Evolutionary conservation across 2,888 invertebrate genomes (phyloP).

Genomic region (Lumbricus terrestris): DNA sequence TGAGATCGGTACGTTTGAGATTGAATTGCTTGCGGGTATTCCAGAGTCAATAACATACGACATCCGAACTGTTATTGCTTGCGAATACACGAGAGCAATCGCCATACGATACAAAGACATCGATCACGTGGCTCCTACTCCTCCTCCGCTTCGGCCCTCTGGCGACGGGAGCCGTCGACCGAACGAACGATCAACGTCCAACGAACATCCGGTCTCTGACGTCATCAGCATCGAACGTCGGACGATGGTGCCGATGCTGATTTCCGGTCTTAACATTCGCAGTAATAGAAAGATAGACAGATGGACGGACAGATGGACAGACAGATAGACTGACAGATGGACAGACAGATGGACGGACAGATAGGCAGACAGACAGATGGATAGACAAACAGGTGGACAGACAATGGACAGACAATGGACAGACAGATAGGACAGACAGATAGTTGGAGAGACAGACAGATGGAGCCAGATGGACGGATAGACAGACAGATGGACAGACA

Average conservation of each 20-base stretch:
- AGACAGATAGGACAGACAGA: background rate
- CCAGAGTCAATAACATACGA: conserved; percentile 19
- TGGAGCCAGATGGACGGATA: background rate
- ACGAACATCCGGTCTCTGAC: background rate
- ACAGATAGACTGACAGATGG: background rate
- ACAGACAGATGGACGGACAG: background rate
- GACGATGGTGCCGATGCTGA: background rate
- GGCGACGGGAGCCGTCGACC: background rate
- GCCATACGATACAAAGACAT: background rate
- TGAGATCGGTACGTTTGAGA: background rate
- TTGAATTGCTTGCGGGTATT: conserved; percentile 19
- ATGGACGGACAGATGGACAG: background rate
- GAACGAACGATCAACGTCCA: no score
- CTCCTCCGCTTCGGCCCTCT: background rate
- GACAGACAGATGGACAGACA: background rate
- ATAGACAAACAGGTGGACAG: no score
- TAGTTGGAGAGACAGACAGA: no score
- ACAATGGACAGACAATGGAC: background rate
- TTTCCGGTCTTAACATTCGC: background rate
- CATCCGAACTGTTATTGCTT: conserved; percentile 4
- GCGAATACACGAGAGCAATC: conserved; percentile 17
- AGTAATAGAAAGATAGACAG: background rate
- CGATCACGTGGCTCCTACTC: background rate
- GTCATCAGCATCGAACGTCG: background rate
- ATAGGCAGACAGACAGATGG: no score